Percentiles rank a stretch among this genome's conserved stretches.
These are phyloP conservation scores for Actinernus sp. DNA, from an alignment of 92 coral and sea anemone genomes.

Conservation along the genomic window DNA sequence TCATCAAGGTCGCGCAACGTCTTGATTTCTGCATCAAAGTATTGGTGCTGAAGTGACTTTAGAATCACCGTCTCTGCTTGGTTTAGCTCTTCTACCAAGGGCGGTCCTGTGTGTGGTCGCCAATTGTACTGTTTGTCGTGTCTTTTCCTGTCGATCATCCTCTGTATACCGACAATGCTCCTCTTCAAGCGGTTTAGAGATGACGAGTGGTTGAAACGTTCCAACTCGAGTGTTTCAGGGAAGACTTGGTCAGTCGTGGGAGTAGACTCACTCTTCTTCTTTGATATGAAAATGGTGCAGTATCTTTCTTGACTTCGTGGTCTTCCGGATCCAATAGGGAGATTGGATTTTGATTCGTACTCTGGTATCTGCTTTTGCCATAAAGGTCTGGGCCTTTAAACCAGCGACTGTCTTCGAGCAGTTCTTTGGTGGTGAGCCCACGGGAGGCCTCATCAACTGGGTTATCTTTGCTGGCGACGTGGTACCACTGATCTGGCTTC, in stretches of 20 bases:
- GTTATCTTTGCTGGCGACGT: constrained; percentile 9
- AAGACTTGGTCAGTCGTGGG: constrained; percentile 1
- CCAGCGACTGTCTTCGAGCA: not conserved
- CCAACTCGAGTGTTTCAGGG: not conserved
- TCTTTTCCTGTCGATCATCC: constrained; percentile 6
- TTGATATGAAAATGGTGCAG: constrained; percentile 4
- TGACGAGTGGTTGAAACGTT: constrained; percentile 29
- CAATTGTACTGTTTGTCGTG: no score
- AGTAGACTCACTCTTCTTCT: not conserved
- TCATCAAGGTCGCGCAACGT: not conserved
- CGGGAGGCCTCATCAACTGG: constrained; percentile 8
- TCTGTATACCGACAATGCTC: no score
- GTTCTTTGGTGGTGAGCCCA: not conserved
- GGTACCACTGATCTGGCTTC: constrained; percentile 15
- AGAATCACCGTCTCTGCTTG: constrained; percentile 58
- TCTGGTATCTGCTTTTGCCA: no score
- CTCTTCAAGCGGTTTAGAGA: constrained; percentile 44
- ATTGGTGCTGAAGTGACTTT: constrained; percentile 50
- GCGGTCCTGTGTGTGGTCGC: no score
- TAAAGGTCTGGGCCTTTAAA: not conserved
- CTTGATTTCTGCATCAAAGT: constrained; percentile 9
- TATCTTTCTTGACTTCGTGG: constrained; percentile 12
- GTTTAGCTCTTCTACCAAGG: constrained; percentile 44
- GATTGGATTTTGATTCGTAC: constrained; percentile 1
- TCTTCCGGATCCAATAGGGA: constrained; percentile 29